These are phyloP conservation scores for Synergus itoensis DNA, from an alignment of 2,888 invertebrate genomes.

Conservation along the genomic window DNA sequence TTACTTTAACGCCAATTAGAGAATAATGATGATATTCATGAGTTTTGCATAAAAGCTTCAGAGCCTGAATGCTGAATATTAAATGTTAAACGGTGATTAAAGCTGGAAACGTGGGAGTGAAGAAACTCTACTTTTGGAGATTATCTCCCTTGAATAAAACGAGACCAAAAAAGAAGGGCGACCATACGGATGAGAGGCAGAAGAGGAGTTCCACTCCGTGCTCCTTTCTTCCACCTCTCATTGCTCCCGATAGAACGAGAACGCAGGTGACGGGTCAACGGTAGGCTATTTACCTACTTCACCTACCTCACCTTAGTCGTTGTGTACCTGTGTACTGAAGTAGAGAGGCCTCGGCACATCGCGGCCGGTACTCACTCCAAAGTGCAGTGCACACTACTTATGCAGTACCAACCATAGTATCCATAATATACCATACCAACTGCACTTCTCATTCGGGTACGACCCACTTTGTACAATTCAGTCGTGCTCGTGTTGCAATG, in stretches of 20 bases:
- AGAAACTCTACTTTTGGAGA: not conserved
- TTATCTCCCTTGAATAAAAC: conserved; percentile 23
- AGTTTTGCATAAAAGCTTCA: not conserved
- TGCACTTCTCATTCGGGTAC: conserved; percentile 28
- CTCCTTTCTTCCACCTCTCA: conserved; percentile 65
- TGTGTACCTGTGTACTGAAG: conserved; percentile 27
- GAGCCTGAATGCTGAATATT: not conserved
- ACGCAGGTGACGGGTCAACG: conserved; percentile 77
- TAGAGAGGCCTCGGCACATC: conserved; percentile 37
- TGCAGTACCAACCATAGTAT: not conserved
- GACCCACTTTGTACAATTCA: conserved; percentile 39
- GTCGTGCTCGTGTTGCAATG: conserved; percentile 8
- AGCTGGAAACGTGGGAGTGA: not conserved
- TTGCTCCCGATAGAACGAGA: conserved; percentile 77
- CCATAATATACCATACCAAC: conserved; percentile 8
- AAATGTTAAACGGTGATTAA: conserved; percentile 2
- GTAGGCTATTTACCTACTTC: conserved; percentile 78
- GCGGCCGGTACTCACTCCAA: conserved; percentile 29
- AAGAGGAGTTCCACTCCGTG: conserved; percentile 56
- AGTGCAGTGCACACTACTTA: conserved; percentile 34
- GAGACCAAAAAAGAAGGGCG: conserved; percentile 39
- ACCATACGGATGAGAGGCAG: conserved; percentile 20
- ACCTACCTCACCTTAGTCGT: conserved; percentile 66
- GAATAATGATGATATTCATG: not conserved
- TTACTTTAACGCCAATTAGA: not conserved